Evolutionary conservation across 2,797 vertebrate species (phyloP), one percentile per base, ranked within the genome.

Genomic region (Gobio occitaniae): DNA sequence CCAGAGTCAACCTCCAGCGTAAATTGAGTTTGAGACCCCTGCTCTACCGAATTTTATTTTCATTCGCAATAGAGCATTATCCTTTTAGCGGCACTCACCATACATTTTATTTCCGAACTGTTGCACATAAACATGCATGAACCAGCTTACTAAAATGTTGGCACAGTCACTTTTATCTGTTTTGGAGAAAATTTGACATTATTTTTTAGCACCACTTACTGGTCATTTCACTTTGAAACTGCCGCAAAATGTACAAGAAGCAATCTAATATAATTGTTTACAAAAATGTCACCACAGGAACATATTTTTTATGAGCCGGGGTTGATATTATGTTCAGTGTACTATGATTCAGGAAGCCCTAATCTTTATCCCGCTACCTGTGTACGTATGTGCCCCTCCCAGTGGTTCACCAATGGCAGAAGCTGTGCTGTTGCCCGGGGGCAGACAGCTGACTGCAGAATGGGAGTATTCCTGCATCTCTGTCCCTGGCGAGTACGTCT

Each of bases 401-500:
- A 93, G 90, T 0, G 86, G 86, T 10, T 90, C 93, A 80, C 92
- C 93, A 19, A 91, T 87, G 59, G 91, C 89, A 0, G 74, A 84
- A 47, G 83, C 83, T n/a, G 95, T 94, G 0, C 88, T 90, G 89
- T 90, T 88, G 17, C 91, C 69, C 80, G 92, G 90, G 70, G 96
- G 92, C 88, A 94, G 59, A 11, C 95, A 92, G 90, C 93, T 95
- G 88, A 96, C 93, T 2, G 93, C 92, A 0, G 96, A 88, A 0
- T 95, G 91, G 44, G 93, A 86, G 74, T 95, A 96, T 7, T 96
- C 94, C 70, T 92, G 94, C 72, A 93, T 89, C 72, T 94, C 93
- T 8, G 92, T 91, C 17, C 91, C 69, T 0, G 32, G 41, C 4
- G 83, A 87, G 50, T 90, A 94, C 68, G 89, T 85, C 83, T 92